Conservation (phyloP, 2,797 vertebrate genomes). For the Myoxocephalus aenaeus region DNA sequence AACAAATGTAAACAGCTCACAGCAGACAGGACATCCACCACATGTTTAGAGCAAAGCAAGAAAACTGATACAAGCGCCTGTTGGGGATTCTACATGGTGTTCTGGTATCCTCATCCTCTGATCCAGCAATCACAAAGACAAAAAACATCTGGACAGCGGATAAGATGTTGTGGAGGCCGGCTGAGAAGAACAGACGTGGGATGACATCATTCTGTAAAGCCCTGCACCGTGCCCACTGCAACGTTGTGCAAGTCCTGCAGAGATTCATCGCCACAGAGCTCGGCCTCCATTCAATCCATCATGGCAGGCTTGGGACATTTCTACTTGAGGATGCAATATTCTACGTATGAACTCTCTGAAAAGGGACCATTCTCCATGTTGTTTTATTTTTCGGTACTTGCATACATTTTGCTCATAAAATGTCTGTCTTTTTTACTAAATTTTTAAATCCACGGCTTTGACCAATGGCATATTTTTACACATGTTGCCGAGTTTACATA, state of each 20-base stretch:
- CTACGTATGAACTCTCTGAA: not conserved
- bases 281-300: not conserved
- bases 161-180: slow-evolving; percentile 30
- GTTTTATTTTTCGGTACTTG: not conserved
- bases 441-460: not conserved
- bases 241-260: not conserved
- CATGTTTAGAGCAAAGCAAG: slow-evolving; percentile 12
- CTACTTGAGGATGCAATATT: not conserved
- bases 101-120: slow-evolving; percentile 45
- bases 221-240: not conserved
- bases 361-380: not conserved
- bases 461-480: not conserved
- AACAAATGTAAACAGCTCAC: slow-evolving; percentile 26
- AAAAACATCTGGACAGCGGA: slow-evolving; percentile 55
- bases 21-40: not conserved
- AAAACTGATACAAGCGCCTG: slow-evolving; percentile 35
- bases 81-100: slow-evolving; percentile 24
- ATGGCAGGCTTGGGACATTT: not conserved
- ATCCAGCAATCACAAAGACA: slow-evolving; percentile 33
- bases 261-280: not conserved
- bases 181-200: slow-evolving; percentile 15
- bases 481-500: not conserved
- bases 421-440: not conserved
- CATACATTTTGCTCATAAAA: not conserved
- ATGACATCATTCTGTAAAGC: slow-evolving; percentile 40